Percentiles rank a stretch among this genome's conserved stretches.
These are phyloP conservation scores for Euplexia lucipara DNA, from an alignment of 2,888 invertebrate genomes.

Conservation along the genomic window DNA sequence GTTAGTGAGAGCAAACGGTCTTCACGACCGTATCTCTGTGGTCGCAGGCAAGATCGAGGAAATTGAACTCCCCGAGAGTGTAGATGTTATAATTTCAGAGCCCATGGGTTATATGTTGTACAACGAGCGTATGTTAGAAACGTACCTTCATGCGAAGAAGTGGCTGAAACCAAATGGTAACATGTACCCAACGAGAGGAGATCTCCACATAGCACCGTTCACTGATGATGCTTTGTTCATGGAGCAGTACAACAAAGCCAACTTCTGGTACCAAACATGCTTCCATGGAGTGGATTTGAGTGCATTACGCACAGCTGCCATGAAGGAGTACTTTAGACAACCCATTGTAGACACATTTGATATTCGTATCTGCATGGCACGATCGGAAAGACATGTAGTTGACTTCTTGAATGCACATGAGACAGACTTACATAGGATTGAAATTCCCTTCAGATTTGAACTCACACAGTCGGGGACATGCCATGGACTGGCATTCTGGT, in stretches of 20 bases:
- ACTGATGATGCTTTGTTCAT: conserved; percentile 99
- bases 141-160: conserved; percentile 99
- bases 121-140: conserved; percentile 99
- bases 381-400: conserved; percentile 97
- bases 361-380: conserved; percentile 98
- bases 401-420: conserved; percentile 98
- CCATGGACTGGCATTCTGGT: conserved; percentile 99
- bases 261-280: conserved; percentile 99
- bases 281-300: conserved; percentile 99
- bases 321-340: conserved; percentile 99
- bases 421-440: conserved; percentile 98
- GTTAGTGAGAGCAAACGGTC: conserved; percentile 97
- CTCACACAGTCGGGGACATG: conserved; percentile 98
- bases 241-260: conserved; percentile 99
- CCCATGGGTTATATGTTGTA: conserved; percentile 99
- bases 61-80: conserved; percentile 98
- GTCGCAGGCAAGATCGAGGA: conserved; percentile 99
- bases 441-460: conserved; percentile 98
- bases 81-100: conserved; percentile 99
- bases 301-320: conserved; percentile 97
- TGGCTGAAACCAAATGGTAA: conserved; percentile 98
- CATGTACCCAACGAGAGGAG: conserved; percentile 99
- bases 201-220: conserved; percentile 99
- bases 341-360: conserved; percentile 99
- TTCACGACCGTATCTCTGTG: conserved; percentile 96